Evolutionary conservation across 1,140 invertebrate genomes (phyloP), one percentile per base, ranked within the genome.

Genomic region (Ruditapes philippinarum): DNA sequence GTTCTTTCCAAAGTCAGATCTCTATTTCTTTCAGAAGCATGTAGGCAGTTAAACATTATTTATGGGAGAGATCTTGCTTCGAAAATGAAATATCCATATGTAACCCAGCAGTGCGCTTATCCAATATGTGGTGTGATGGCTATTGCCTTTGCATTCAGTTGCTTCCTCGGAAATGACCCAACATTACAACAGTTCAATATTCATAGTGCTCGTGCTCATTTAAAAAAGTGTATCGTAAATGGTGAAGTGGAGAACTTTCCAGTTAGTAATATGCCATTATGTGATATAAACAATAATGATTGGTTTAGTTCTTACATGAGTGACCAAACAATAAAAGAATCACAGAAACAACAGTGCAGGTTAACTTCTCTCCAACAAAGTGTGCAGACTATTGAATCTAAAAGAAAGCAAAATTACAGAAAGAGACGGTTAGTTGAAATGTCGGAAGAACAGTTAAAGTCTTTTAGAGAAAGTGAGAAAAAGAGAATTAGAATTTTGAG

Each of bases 111-210:
- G 42, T 76, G 38, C 42, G 73, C 42, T 40, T 76, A 76, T 49
- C 73, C 73, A n/a, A n/a, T n/a, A n/a, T n/a, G n/a, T 76, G 73
- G 73, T 45, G 73, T 76, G 73, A 76, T 79, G 74, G 74, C 74
- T 31, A 79, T 79, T 51, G 74, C 74, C 40, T 79, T 79, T 54
- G 74, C 74, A 54, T 79, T 51, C 49, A 51, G 42, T 51, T 79
- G 74, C 42, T 79, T 79, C 74, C 42, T 79, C 25, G 74, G 74
- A 51, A 25, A 51, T 51, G 49, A 79, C 22, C 40, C 74, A 28
- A 51, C 42, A 31, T 51, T 54, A 25, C 74, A 79, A 51, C 40
- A 54, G 22, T 79, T 28, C 49, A 79, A 79, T 51, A 79, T 79
- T 51, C 40, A 79, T 51, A 79, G 19, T 25, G 40, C 74, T 51